Conservation (phyloP, 2,888 invertebrate species). For the Nasonia oneida region DNA sequence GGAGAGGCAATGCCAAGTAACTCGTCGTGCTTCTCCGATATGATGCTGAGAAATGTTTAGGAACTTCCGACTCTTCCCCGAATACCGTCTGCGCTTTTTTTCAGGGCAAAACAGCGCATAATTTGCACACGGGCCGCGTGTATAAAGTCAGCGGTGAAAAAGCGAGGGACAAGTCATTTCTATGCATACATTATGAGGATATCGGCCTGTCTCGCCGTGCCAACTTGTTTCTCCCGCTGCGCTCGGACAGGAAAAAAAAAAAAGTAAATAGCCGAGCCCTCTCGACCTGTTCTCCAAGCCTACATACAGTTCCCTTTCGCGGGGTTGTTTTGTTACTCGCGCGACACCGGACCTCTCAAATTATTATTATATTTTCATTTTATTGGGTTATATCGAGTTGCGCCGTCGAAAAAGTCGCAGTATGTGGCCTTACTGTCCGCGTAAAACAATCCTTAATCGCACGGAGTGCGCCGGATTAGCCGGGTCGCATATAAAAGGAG, state of each 20-base stretch:
- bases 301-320: not conserved
- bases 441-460: not conserved
- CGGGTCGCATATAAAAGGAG: not conserved
- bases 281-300: not conserved
- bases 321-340: too few species aligned
- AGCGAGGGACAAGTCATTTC: too few species aligned
- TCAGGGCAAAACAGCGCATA: too few species aligned
- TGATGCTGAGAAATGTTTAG: too few species aligned
- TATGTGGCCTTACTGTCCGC: not conserved
- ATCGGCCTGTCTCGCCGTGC: slow-evolving; percentile 31
- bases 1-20: too few species aligned
- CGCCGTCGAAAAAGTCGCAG: not conserved
- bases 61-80: too few species aligned
- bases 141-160: too few species aligned
- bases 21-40: not conserved
- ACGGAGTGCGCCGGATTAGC: not conserved
- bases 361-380: not conserved
- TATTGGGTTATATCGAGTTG: not conserved
- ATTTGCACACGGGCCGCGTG: too few species aligned
- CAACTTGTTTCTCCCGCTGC: slow-evolving; percentile 41
- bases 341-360: too few species aligned
- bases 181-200: slow-evolving; percentile 12
- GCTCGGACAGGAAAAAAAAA: not conserved
- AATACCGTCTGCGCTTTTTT: too few species aligned
- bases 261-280: not conserved